Evolutionary conservation across 2,797 vertebrate species (phyloP).

Genomic region (Hydrophis major): DNA sequence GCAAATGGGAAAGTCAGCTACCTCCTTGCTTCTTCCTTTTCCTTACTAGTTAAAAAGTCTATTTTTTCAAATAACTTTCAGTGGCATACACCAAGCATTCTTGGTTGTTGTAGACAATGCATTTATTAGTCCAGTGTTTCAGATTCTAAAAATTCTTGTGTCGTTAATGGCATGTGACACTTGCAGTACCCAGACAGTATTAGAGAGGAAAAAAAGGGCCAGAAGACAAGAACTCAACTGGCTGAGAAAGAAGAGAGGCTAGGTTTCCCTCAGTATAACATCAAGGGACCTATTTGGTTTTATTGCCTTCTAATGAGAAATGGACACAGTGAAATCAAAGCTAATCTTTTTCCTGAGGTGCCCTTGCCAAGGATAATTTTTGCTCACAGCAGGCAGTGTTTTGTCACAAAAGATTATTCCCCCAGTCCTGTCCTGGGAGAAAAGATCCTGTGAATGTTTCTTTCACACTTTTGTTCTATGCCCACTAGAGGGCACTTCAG

Average conservation of each 20-base stretch:
- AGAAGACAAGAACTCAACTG: not conserved
- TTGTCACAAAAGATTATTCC: too few species aligned
- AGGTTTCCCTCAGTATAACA: not conserved
- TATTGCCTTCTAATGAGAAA: not conserved
- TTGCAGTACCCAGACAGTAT: not conserved
- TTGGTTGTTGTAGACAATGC: not conserved
- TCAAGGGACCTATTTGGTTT: not conserved
- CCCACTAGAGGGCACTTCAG: not conserved
- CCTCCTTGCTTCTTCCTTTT: not conserved
- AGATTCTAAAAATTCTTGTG: not conserved
- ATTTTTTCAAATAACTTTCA: not conserved
- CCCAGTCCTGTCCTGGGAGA: not conserved
- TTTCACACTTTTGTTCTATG: not conserved
- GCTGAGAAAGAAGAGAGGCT: not conserved
- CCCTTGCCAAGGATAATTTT: not conserved
- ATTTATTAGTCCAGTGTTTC: not conserved
- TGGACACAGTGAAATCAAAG: not conserved
- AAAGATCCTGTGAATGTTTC: not conserved
- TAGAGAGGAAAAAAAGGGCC: not conserved
- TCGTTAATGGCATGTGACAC: not conserved
- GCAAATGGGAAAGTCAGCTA: not conserved
- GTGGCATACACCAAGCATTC: not conserved
- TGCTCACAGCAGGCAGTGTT: not conserved
- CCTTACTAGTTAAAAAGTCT: not conserved
- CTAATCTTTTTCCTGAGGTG: not conserved